These are phyloP conservation scores for Drosophila mauritiana DNA, from an alignment of 1,140 invertebrate species.

Conservation along the genomic window DNA sequence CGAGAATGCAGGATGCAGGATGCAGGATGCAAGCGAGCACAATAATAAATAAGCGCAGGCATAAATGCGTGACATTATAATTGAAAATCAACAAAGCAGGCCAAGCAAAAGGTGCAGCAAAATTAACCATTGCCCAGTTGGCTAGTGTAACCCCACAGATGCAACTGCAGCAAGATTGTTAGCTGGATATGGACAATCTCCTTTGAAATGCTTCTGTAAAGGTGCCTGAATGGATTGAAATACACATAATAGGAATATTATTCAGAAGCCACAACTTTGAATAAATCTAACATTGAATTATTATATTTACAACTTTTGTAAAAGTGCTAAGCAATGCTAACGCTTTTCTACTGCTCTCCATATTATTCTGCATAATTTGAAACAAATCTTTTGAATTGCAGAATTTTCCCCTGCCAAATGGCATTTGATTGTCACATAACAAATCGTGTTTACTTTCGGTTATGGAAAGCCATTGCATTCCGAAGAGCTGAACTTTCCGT, in stretches of 20 bases:
- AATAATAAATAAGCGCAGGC: slow-evolving; percentile 68
- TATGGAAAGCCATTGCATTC: neutral
- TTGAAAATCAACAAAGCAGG: slow-evolving; percentile 53
- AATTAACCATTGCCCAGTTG: neutral
- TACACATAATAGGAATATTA: no score
- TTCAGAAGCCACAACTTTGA: no score
- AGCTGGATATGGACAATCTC: neutral
- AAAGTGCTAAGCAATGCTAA: no score
- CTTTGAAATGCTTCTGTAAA: neutral
- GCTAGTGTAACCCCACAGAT: slow-evolving; percentile 37
- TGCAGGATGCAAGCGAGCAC: slow-evolving; percentile 2
- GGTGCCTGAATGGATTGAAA: no score
- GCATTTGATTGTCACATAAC: neutral
- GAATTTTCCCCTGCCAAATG: neutral
- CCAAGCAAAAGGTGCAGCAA: neutral
- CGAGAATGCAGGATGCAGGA: neutral
- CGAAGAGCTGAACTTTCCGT: neutral
- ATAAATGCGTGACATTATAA: slow-evolving; percentile 69
- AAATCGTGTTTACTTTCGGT: neutral
- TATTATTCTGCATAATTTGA: neutral
- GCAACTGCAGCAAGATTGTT: slow-evolving; percentile 20
- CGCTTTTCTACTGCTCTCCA: no score
- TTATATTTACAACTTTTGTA: no score
- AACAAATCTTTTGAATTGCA: no score
- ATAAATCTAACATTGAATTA: no score